Evolutionary conservation across 2,113 vertebrate genomes (phyloP).

Genomic region (Zapus hudsonius): DNA sequence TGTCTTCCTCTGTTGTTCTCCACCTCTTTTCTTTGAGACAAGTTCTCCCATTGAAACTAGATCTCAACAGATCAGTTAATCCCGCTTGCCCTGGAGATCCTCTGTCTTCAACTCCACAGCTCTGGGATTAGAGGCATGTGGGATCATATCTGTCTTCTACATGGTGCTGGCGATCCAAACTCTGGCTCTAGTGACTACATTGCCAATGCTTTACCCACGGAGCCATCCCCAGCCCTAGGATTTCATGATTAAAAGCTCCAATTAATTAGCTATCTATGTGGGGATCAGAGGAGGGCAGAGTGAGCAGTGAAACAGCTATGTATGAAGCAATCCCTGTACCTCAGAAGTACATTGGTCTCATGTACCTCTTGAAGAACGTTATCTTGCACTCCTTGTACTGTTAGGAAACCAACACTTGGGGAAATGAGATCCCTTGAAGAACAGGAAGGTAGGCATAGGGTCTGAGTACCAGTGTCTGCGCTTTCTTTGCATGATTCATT

Average conservation of each 20-base stretch:
- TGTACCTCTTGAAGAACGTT: rapidly evolving
- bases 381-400: neutral
- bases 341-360: neutral
- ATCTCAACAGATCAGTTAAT: no score
- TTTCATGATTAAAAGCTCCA: neutral
- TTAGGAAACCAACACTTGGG: neutral
- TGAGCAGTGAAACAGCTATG: neutral
- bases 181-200: no score
- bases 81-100: no score
- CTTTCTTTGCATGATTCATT: neutral
- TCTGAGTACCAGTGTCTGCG: neutral
- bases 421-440: neutral
- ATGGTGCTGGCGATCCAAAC: no score
- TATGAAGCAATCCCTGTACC: neutral
- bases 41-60: no score
- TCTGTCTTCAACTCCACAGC: no score
- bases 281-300: neutral
- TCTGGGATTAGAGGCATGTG: no score
- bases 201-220: no score
- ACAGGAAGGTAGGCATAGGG: neutral
- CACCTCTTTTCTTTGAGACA: no score
- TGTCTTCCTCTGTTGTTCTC: no score
- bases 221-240: no score
- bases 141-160: no score
- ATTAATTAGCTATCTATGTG: neutral